Evolutionary conservation across 1,140 invertebrate species (phyloP).

Genomic region (Armadillidium nasatum): DNA sequence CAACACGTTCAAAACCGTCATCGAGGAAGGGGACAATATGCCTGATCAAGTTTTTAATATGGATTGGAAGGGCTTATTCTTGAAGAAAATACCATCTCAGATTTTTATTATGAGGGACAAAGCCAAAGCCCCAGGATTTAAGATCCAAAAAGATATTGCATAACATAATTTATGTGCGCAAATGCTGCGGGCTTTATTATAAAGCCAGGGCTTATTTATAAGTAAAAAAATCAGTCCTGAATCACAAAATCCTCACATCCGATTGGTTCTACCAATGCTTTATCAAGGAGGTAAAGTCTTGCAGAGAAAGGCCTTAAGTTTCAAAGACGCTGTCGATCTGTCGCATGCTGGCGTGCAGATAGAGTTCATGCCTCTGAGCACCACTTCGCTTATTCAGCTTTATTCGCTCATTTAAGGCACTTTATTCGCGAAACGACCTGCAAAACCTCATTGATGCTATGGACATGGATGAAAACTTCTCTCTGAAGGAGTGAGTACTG

Average conservation of each 20-base stretch:
- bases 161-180: background rate
- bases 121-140: no score
- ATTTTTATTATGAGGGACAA: no score
- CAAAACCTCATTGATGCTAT: no score
- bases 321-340: conserved; percentile 5
- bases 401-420: background rate
- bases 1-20: no score
- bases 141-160: no score
- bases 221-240: background rate
- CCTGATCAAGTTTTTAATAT: no score
- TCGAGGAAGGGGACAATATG: no score
- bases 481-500: no score
- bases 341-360: background rate
- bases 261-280: conserved; percentile 21
- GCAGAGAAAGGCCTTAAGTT: background rate
- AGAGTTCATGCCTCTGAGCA: background rate
- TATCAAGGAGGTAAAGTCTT: background rate
- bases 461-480: no score
- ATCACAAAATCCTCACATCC: background rate
- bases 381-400: background rate
- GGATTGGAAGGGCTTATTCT: no score
- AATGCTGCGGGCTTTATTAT: conserved; percentile 18
- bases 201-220: conserved; percentile 19
- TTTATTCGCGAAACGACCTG: no score
- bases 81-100: no score